Percentiles rank a stretch among this genome's conserved stretches.
These are phyloP conservation scores for Dynastes grantii DNA, from an alignment of 2,888 invertebrate species.

Conservation along the genomic window DNA sequence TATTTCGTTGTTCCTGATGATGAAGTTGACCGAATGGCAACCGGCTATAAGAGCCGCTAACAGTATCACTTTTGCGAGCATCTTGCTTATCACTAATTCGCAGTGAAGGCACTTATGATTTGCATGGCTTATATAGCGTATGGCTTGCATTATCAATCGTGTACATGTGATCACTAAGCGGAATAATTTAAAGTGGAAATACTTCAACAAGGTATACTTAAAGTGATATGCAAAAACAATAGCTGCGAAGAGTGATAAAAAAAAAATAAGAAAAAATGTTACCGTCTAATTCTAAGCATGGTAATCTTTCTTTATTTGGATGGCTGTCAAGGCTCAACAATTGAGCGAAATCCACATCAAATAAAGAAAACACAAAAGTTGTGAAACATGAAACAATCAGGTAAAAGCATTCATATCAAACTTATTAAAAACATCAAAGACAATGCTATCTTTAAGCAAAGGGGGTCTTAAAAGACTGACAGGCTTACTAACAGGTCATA, in stretches of 20 bases:
- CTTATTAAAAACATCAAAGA: too few relatives aligned
- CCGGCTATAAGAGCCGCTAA: slow-evolving; percentile 44
- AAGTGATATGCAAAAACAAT: background rate
- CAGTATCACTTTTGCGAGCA: slow-evolving; percentile 46
- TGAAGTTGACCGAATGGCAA: slow-evolving; percentile 56
- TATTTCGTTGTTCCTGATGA: slow-evolving; percentile 60
- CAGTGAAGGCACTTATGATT: background rate
- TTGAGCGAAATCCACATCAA: too few relatives aligned
- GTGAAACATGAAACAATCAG: too few relatives aligned
- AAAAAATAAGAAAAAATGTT: too few relatives aligned
- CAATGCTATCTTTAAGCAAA: too few relatives aligned
- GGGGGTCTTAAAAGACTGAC: too few relatives aligned
- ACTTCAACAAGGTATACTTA: background rate
- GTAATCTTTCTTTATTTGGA: too few relatives aligned
- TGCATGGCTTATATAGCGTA: background rate
- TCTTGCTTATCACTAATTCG: slow-evolving; percentile 29
- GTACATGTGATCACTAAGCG: background rate
- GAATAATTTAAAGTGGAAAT: background rate
- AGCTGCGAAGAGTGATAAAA: background rate
- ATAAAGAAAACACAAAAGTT: too few relatives aligned
- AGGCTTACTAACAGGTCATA: too few relatives aligned
- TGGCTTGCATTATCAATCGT: background rate
- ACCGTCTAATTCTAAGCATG: too few relatives aligned
- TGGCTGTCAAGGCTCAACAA: too few relatives aligned
- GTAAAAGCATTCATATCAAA: too few relatives aligned